Conservation (phyloP, 2,113 vertebrate species). For the Salvelinus alpinus region DNA sequence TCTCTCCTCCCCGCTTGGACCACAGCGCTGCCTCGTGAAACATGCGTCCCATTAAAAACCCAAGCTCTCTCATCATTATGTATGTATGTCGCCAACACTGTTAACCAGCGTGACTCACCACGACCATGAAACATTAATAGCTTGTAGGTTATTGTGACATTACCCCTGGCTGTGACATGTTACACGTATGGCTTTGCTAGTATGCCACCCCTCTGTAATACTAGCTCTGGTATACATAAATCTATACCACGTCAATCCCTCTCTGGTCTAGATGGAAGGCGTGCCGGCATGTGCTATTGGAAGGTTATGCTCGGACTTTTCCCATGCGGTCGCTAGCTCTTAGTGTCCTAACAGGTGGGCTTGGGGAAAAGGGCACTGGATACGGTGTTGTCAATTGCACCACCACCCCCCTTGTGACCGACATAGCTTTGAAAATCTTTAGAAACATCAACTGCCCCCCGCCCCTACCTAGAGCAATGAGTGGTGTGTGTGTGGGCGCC, state of each 20-base stretch:
- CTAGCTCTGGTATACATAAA: neutral
- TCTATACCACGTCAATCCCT: neutral
- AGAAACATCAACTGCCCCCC: slow-evolving; percentile 17
- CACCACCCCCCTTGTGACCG: slow-evolving; percentile 18
- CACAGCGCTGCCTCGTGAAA: slow-evolving; percentile 30
- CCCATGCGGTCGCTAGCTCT: slow-evolving; percentile 5
- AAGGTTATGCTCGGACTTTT: slow-evolving; percentile 2
- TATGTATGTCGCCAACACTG: slow-evolving; percentile 38
- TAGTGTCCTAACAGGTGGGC: slow-evolving; percentile 39
- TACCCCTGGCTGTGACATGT: slow-evolving; percentile 5
- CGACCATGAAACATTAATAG: slow-evolving; percentile 45
- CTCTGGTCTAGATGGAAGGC: slow-evolving; percentile 9
- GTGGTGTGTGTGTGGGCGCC: neutral
- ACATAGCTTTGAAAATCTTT: slow-evolving; percentile 25
- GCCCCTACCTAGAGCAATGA: neutral
- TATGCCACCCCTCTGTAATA: neutral
- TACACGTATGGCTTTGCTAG: neutral
- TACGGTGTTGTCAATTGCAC: slow-evolving; percentile 21
- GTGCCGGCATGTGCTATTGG: neutral
- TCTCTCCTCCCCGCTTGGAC: slow-evolving; percentile 26
- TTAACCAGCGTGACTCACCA: slow-evolving; percentile 1
- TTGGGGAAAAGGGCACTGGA: slow-evolving; percentile 37
- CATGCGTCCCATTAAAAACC: slow-evolving; percentile 27
- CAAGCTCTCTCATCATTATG: slow-evolving; percentile 44
- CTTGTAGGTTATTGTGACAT: slow-evolving; percentile 18